Evolutionary conservation across 64 coral and sea anemone genomes (phyloP).

Genomic region (Acropora tenuis): DNA sequence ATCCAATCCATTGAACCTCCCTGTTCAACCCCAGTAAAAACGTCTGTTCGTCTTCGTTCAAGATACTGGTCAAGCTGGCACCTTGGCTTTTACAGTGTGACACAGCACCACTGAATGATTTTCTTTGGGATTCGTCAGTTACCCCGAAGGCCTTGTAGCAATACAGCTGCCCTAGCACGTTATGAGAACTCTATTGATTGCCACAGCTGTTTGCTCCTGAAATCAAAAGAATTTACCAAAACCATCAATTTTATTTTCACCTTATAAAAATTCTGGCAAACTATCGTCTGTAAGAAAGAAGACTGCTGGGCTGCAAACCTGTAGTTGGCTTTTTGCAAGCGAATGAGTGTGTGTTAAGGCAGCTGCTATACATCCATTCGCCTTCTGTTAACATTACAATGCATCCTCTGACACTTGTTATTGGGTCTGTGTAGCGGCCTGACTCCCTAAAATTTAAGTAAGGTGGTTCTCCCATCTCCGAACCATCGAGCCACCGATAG

Average conservation of each 20-base stretch:
- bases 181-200: not conserved
- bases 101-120: not conserved
- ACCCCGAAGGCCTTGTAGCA: not conserved
- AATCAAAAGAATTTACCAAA: too few relatives aligned
- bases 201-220: not conserved
- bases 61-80: not conserved
- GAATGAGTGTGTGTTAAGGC: too few relatives aligned
- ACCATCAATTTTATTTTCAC: too few relatives aligned
- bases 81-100: not conserved
- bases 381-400: too few relatives aligned
- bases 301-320: too few relatives aligned
- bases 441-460: not conserved
- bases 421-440: too few relatives aligned
- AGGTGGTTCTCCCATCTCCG: not conserved
- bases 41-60: slow-evolving; percentile 2
- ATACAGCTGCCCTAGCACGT: not conserved
- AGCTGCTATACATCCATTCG: too few relatives aligned
- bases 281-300: too few relatives aligned
- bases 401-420: too few relatives aligned
- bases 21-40: slow-evolving; percentile 5
- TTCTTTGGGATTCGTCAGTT: not conserved
- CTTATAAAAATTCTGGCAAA: too few relatives aligned
- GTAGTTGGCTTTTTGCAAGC: too few relatives aligned
- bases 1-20: not conserved
- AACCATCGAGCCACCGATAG: not conserved